phyloP scores from a whole-genome alignment of 2,888 invertebrate genomes.

The Leucophora obtusa region DNA sequence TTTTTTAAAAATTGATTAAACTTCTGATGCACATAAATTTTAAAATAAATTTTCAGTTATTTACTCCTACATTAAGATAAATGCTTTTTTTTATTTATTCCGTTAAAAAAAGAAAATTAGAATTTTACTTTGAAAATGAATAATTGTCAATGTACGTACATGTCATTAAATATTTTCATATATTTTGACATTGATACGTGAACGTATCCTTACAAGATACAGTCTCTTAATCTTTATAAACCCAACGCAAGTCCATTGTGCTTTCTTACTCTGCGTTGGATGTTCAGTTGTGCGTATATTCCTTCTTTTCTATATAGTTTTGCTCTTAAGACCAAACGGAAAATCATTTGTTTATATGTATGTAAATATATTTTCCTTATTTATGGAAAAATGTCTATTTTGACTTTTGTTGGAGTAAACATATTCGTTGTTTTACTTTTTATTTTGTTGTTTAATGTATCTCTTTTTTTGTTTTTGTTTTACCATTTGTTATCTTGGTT shows the following conservation, averaged over 20 bases:
- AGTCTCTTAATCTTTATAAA: constrained; percentile 1
- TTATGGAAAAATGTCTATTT: constrained; percentile 33
- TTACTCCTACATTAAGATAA: constrained; percentile 20
- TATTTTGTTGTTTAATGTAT: neutral
- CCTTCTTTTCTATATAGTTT: neutral
- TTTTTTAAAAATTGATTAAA: too few species aligned
- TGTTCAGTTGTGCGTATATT: constrained; percentile 25
- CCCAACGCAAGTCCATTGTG: constrained; percentile 15
- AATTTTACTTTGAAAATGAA: constrained; percentile 46
- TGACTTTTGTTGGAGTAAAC: constrained; percentile 28
- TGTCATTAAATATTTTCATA: constrained; percentile 40
- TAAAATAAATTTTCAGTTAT: neutral
- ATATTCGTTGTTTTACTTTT: constrained; percentile 18
- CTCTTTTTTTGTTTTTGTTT: constrained; percentile 3
- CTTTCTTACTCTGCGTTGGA: neutral
- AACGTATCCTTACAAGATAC: constrained; percentile 11
- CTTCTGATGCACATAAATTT: too few species aligned
- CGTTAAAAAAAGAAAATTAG: constrained; percentile 9
- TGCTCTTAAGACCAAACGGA: neutral
- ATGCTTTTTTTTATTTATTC: neutral
- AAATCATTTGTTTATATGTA: constrained; percentile 45
- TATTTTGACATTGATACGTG: constrained; percentile 7
- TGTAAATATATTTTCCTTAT: constrained; percentile 31
- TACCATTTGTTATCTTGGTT: constrained; percentile 31
- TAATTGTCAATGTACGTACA: constrained; percentile 49